phyloP scores from a whole-genome alignment of 2,888 invertebrate species.

The Stenurella melanura region DNA sequence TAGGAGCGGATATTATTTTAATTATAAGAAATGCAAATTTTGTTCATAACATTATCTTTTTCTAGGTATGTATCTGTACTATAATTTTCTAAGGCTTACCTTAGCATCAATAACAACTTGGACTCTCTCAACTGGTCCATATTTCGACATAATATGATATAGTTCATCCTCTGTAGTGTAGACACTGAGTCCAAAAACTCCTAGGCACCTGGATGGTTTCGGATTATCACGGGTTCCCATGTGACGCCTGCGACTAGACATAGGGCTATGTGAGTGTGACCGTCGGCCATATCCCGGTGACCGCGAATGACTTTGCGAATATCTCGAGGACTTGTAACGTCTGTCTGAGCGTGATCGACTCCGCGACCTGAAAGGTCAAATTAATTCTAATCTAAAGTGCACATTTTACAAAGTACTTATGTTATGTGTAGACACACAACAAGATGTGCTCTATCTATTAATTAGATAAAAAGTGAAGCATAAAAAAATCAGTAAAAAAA shows the following conservation, averaged over 20 bases:
- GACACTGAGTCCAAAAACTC: constrained; percentile 95
- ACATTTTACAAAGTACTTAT: constrained; percentile 27
- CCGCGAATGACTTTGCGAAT: constrained; percentile 79
- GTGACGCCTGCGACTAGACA: constrained; percentile 87
- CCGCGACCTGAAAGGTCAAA: constrained; percentile 72
- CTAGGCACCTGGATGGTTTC: constrained; percentile 90
- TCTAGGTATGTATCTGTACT: no score
- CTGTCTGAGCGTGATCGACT: constrained; percentile 79
- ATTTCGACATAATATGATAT: constrained; percentile 93
- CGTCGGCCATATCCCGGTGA: constrained; percentile 76
- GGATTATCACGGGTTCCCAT: constrained; percentile 90
- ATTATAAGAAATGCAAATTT: no score
- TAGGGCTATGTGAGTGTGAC: constrained; percentile 85
- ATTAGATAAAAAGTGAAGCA: constrained; percentile 39
- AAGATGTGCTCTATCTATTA: constrained; percentile 31
- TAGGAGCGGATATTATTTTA: no score
- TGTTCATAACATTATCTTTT: no score
- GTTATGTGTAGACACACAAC: constrained; percentile 29
- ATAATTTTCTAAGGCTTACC: constrained; percentile 76
- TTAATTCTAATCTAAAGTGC: constrained; percentile 38
- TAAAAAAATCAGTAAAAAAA: constrained; percentile 28
- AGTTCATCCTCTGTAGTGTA: constrained; percentile 95
- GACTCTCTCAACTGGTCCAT: constrained; percentile 92
- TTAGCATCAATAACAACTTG: constrained; percentile 97
- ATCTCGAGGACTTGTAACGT: constrained; percentile 75